phyloP scores from a whole-genome alignment of 2,888 invertebrate species.

The Agapostemon virescens region DNA sequence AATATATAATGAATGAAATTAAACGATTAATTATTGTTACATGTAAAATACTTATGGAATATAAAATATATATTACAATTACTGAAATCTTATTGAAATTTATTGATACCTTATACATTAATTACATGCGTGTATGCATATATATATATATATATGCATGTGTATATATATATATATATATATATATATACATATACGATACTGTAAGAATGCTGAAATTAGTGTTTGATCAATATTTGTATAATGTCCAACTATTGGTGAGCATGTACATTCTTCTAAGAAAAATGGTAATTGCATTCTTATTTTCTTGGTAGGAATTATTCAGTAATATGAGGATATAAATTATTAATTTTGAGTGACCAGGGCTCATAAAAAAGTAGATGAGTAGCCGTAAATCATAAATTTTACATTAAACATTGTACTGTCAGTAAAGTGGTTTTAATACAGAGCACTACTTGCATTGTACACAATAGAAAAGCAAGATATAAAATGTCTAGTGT shows the following conservation, averaged over 20 bases:
- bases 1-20: conserved; percentile 34
- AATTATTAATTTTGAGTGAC: conserved; percentile 14
- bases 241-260: conserved; percentile 1
- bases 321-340: conserved; percentile 2
- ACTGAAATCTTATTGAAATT: conserved; percentile 18
- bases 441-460: conserved; percentile 19
- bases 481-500: conserved; percentile 26
- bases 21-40: conserved; percentile 35
- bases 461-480: conserved; percentile 11
- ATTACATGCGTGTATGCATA: no score
- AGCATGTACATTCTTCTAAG: not conserved
- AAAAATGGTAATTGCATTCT: not conserved
- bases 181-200: not conserved
- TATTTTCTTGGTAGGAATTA: not conserved
- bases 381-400: conserved; percentile 48
- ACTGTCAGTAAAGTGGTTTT: not conserved
- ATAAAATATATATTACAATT: conserved; percentile 48
- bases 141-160: no score
- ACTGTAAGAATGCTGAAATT: conserved; percentile 18
- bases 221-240: conserved; percentile 59
- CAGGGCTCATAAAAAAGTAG: conserved; percentile 21
- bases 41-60: conserved; percentile 42
- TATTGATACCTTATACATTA: not conserved
- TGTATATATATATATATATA: no score
- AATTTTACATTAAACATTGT: conserved; percentile 9